Evolutionary conservation across 1,140 invertebrate genomes (phyloP).

Genomic region (Anoplolepis gracilipes): DNA sequence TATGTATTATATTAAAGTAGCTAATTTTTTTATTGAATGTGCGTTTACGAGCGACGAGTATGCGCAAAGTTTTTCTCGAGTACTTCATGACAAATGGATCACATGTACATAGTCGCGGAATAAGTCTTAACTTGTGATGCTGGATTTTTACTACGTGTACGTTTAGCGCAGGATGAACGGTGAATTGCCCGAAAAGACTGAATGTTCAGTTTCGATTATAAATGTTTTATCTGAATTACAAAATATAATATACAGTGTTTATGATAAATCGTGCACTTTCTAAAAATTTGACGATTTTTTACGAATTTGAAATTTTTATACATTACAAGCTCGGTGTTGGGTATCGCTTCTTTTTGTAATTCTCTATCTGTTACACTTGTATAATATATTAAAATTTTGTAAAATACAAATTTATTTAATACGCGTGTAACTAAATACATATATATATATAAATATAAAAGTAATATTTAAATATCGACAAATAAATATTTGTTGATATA

Average conservation of each 20-base stretch:
- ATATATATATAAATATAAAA: too few relatives aligned
- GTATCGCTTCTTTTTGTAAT: conserved; percentile 9
- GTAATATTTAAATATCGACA: too few relatives aligned
- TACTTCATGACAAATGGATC: conserved; percentile 30
- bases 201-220: not conserved
- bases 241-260: not conserved
- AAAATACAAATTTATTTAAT: conserved; percentile 29
- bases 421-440: not conserved
- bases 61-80: conserved; percentile 44
- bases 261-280: not conserved
- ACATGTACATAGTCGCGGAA: conserved; percentile 62
- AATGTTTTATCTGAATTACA: conserved; percentile 19
- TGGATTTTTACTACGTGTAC: conserved; percentile 55
- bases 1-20: conserved; percentile 54
- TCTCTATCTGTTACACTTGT: not conserved
- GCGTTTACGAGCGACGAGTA: conserved; percentile 35
- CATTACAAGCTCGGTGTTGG: not conserved
- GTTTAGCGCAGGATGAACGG: not conserved
- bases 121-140: conserved; percentile 45
- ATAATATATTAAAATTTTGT: conserved; percentile 17
- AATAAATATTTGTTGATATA: too few relatives aligned
- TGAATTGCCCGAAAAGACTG: conserved; percentile 23
- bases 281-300: not conserved
- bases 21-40: conserved; percentile 51
- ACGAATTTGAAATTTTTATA: not conserved